Percentiles rank a stretch among this genome's conserved stretches.
phyloP scores from a whole-genome alignment of 1,140 invertebrate genomes.

The Camponotus floridanus region DNA sequence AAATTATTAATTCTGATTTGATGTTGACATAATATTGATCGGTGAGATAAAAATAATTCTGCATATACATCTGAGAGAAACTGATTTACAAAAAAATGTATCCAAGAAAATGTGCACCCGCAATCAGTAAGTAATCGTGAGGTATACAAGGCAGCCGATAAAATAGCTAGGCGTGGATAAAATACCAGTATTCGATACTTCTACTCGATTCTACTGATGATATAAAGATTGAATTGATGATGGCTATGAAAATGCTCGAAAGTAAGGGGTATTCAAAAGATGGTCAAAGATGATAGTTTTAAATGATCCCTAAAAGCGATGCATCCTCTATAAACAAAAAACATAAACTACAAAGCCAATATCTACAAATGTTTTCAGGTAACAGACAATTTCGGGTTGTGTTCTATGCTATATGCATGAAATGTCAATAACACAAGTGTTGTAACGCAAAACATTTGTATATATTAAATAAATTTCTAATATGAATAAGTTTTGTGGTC shows the following conservation, averaged over 20 bases:
- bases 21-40: not conserved
- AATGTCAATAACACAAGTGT: no score
- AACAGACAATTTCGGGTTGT: no score
- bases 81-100: not conserved
- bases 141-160: slow-evolving; percentile 1
- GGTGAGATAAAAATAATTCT: slow-evolving; percentile 20
- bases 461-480: no score
- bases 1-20: not conserved
- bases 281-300: no score
- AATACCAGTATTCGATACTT: not conserved
- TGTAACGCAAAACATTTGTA: no score
- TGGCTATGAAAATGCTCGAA: not conserved
- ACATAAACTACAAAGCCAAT: no score
- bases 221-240: not conserved
- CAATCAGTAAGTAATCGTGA: slow-evolving; percentile 17
- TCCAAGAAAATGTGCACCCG: no score
- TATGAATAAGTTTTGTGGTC: no score
- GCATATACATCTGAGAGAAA: not conserved
- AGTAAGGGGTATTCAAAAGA: not conserved
- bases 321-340: no score
- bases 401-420: no score
- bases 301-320: no score
- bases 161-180: slow-evolving; percentile 20
- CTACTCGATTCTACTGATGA: slow-evolving; percentile 20
- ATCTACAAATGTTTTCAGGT: no score